phyloP scores from a whole-genome alignment of 2,888 invertebrate genomes.

The Norana najaformis region DNA sequence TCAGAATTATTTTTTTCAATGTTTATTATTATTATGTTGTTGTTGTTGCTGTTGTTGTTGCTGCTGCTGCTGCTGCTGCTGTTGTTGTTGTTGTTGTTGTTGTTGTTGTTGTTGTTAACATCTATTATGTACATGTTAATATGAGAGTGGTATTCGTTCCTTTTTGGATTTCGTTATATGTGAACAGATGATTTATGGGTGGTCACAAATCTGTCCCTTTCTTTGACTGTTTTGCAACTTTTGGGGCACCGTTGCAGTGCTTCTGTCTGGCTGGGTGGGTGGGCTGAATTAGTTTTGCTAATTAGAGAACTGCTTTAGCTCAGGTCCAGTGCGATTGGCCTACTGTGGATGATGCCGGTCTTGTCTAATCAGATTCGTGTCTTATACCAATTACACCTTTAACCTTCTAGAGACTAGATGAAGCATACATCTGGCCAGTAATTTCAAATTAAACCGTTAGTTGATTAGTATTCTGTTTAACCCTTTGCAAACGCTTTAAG shows the following conservation, averaged over 20 bases:
- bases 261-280: neutral
- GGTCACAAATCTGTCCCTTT: neutral
- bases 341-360: neutral
- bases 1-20: no score
- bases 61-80: no score
- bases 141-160: neutral
- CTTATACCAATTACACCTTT: neutral
- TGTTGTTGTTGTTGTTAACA: neutral
- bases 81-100: neutral
- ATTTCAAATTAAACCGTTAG: neutral
- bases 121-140: neutral
- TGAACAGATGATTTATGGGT: neutral
- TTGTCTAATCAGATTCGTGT: neutral
- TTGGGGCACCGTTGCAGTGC: neutral
- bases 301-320: neutral
- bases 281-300: neutral
- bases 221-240: neutral
- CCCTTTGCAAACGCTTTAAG: neutral
- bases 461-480: neutral
- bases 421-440: neutral
- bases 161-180: neutral
- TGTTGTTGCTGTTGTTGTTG: no score
- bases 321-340: neutral
- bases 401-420: neutral
- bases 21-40: no score